Percentiles rank a stretch among this genome's conserved stretches.
These are phyloP conservation scores for roundworm (Caenorhabditis elegans) DNA, from an alignment of 1,140 invertebrate species.

Conservation along the genomic window WBcel235 BX284606.5:6566001-6566500, in stretches of 20 bases:
- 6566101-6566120: neutral
- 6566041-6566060: neutral
- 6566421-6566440: constrained; percentile 93
- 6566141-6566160: constrained; percentile 34
- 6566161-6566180: constrained; percentile 55
- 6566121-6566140: neutral
- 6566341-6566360: constrained; percentile 56
- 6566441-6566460: constrained; percentile 97
- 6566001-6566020: neutral
- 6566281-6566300: no score
- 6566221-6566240: constrained; percentile 61
- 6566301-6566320: constrained; percentile 43
- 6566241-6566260: constrained; percentile 58
- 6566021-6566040: neutral
- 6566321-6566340: constrained; percentile 46
- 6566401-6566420: constrained; percentile 97
- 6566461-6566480: constrained; percentile 74
- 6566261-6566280: no score
- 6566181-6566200: constrained; percentile 60
- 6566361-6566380: constrained; percentile 79
- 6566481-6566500: no score
- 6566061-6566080: neutral
- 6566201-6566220: constrained; percentile 60
- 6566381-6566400: constrained; percentile 98
- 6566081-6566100: neutral